A percentile compares a stretch with the other conserved stretches of the same genome.
Evolutionary conservation across 1,140 invertebrate species (phyloP).

Genomic region (Trichonephila clavipes): DNA sequence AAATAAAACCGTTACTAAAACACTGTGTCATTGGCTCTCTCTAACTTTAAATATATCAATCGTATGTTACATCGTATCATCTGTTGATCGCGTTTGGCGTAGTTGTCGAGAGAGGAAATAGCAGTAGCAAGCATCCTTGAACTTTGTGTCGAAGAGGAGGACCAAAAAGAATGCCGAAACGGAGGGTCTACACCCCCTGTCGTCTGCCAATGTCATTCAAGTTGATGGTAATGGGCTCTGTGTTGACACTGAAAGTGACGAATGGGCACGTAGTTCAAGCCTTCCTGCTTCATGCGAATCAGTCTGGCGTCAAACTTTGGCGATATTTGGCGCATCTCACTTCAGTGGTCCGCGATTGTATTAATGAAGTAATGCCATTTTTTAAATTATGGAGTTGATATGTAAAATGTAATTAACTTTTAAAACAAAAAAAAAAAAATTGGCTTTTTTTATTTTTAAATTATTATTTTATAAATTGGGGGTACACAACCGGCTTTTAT

Average conservation of each 20-base stretch:
- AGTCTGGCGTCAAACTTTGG: constrained; percentile 7
- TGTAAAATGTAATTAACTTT: not conserved
- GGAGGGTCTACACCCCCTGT: constrained; percentile 39
- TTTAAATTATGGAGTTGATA: not conserved
- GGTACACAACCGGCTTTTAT: no score
- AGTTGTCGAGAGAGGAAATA: not conserved
- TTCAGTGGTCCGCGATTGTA: not conserved
- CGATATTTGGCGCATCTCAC: constrained; percentile 35
- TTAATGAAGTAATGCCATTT: not conserved
- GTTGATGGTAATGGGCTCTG: constrained; percentile 66
- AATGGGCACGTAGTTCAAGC: constrained; percentile 58
- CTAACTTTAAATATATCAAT: not conserved
- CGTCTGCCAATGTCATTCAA: constrained; percentile 70
- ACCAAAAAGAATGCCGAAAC: constrained; percentile 26
- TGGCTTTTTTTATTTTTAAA: not conserved
- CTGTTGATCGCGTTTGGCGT: not conserved
- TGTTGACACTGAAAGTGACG: constrained; percentile 66
- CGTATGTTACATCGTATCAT: not conserved
- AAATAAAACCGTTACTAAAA: no score
- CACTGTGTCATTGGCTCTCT: no score
- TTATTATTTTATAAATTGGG: not conserved
- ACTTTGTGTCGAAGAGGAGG: constrained; percentile 15
- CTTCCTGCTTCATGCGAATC: not conserved
- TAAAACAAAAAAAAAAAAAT: not conserved
- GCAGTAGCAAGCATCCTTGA: not conserved